These are phyloP conservation scores for Myiozetetes cayanensis DNA, from an alignment of 2,113 vertebrate species.

Conservation along the genomic window DNA sequence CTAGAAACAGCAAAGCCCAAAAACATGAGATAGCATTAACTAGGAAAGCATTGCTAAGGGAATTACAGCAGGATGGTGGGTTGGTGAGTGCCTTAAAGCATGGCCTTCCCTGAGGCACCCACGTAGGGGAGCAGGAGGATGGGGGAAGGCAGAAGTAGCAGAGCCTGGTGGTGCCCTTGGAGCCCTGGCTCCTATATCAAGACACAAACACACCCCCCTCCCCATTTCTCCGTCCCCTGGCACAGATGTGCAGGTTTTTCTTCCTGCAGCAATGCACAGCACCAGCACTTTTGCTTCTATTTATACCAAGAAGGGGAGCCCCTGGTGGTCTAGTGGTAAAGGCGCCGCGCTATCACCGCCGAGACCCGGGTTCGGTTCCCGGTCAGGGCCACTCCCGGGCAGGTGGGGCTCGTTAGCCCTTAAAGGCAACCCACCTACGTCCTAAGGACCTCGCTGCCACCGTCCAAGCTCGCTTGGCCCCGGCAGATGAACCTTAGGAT, in stretches of 20 bases:
- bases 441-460: too few species aligned
- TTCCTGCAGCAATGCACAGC: not conserved
- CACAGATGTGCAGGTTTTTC: not conserved
- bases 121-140: rapidly evolving
- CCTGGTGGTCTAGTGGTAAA: too few species aligned
- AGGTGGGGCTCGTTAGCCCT: too few species aligned
- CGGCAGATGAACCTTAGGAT: too few species aligned
- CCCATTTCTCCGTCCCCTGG: not conserved
- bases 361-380: too few species aligned
- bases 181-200: not conserved
- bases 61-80: rapidly evolving
- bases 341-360: too few species aligned
- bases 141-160: not conserved
- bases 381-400: too few species aligned
- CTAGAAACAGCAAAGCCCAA: not conserved
- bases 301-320: not conserved
- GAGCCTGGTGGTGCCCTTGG: not conserved
- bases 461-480: too few species aligned
- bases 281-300: not conserved
- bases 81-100: not conserved
- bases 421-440: too few species aligned
- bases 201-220: rapidly evolving
- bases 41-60: not conserved
- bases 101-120: rapidly evolving
- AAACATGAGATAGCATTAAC: not conserved